Evolutionary conservation across 2,797 vertebrate genomes (phyloP), one percentile per base, ranked within the genome.

Genomic region (Parotocinclus haroldoi): DNA sequence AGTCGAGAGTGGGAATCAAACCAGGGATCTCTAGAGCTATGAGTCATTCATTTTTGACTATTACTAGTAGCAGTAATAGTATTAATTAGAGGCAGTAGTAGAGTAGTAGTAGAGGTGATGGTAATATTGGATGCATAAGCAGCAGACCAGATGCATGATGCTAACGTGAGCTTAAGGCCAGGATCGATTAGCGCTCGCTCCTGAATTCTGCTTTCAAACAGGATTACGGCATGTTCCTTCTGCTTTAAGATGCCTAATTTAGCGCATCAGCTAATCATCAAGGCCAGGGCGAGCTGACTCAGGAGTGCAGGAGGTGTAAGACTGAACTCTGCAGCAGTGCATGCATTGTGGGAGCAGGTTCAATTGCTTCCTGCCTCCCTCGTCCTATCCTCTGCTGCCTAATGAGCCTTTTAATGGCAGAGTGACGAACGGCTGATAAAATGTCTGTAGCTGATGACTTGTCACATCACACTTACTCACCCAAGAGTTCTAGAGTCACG

Each of bases 401-500:
- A 63, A 56, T 50, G 68, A 49, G 52, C 52, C 44, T 63, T 69
- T 51, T 69, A 57, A 69, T 58, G 68, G 27, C 38, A 14, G 53
- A 63, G 37, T 16, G 53, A 51, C 45, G 38, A 51, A 63, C 14
- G 67, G 38, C 45, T 61, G 67, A 63, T 42, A 69, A 57, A 69
- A 56, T 42, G 45, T 56, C 44, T 38, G 45, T 45, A 7, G 37
- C 18, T 69, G 44, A 42, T 56, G 67, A 57, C 44, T 63, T 73
- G 66, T 64, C 73, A 49, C 78, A 79, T 83, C 79, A 78, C 72
- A 84, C 75, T 79, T 83, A 79, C 81, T 83, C 81, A 84, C 80
- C 74, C 73, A 54, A 14, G 53, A 37, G 54, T 27, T 2, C 27
- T 27, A 27, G 27, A 27, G 27, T 27, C 27, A 27, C 27, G 27